Percentiles rank a stretch among this genome's conserved stretches.
phyloP scores from a whole-genome alignment of 2,113 vertebrate species.

The Eretmochelys imbricata region DNA sequence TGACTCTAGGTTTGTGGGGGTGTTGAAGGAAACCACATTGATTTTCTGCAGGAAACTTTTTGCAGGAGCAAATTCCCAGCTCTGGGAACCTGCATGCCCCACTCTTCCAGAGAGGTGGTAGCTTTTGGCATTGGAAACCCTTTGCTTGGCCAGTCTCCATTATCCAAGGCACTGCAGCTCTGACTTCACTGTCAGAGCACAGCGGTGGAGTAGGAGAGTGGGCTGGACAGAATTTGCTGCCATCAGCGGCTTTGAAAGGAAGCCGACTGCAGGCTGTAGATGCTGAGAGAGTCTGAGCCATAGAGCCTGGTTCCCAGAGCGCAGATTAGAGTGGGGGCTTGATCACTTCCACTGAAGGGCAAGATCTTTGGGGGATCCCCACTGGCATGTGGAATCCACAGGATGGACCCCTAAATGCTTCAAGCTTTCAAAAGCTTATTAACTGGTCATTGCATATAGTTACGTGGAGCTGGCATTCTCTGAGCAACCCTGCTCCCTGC shows the following conservation, averaged over 20 bases:
- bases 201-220: rapidly evolving
- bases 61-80: neutral
- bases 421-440: neutral
- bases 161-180: neutral
- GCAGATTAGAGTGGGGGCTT: neutral
- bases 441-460: neutral
- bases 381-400: neutral
- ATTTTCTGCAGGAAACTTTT: neutral
- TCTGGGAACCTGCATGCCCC: neutral
- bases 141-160: neutral
- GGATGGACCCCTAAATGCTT: neutral
- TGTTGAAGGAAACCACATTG: neutral
- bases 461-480: neutral
- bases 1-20: neutral
- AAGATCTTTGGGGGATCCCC: neutral
- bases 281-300: slow-evolving; percentile 8
- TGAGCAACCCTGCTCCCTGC: neutral
- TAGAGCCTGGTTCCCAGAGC: neutral
- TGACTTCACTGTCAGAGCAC: neutral
- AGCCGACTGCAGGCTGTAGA: neutral
- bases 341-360: neutral
- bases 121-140: neutral
- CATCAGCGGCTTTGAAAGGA: neutral
- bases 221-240: neutral
- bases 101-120: too few species aligned